These are phyloP conservation scores for Pleuronectes platessa DNA, from an alignment of 2,113 vertebrate genomes.

Conservation along the genomic window DNA sequence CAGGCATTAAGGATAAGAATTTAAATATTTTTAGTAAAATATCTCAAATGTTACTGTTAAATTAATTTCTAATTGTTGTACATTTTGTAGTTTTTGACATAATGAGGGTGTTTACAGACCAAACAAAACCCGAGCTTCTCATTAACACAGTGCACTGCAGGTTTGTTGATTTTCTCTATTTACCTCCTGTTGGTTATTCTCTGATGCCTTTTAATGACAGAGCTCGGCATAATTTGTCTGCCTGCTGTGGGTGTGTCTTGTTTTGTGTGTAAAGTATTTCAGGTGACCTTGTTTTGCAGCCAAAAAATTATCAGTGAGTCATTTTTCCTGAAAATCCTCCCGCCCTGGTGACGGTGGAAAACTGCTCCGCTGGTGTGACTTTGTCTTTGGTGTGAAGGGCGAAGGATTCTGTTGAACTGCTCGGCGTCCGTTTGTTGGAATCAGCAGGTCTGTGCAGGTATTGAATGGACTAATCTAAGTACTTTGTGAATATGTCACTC, in stretches of 20 bases:
- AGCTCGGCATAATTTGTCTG: not conserved
- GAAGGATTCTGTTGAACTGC: slow-evolving; percentile 46
- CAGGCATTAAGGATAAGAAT: too few relatives aligned
- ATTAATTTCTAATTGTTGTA: not conserved
- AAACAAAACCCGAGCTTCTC: too few relatives aligned
- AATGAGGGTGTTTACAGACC: not conserved
- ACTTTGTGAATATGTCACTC: slow-evolving; percentile 44
- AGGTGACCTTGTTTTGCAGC: not conserved
- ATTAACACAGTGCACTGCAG: too few relatives aligned
- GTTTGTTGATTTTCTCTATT: too few relatives aligned
- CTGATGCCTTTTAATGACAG: not conserved
- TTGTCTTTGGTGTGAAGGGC: slow-evolving; percentile 46
- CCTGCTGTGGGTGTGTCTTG: not conserved
- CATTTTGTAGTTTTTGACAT: not conserved
- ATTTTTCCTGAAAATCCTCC: slow-evolving; percentile 17
- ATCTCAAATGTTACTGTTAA: not conserved
- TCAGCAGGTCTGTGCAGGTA: slow-evolving; percentile 54
- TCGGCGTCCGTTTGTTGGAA: slow-evolving; percentile 60
- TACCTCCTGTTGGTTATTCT: not conserved
- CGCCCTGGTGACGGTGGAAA: slow-evolving; percentile 10
- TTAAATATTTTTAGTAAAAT: not conserved
- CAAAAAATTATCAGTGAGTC: not conserved
- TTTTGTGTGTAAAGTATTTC: too few relatives aligned
- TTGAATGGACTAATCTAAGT: slow-evolving; percentile 49
- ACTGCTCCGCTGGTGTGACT: slow-evolving; percentile 43